These are phyloP conservation scores for Blera fallax DNA, from an alignment of 2,888 invertebrate species.

Conservation along the genomic window DNA sequence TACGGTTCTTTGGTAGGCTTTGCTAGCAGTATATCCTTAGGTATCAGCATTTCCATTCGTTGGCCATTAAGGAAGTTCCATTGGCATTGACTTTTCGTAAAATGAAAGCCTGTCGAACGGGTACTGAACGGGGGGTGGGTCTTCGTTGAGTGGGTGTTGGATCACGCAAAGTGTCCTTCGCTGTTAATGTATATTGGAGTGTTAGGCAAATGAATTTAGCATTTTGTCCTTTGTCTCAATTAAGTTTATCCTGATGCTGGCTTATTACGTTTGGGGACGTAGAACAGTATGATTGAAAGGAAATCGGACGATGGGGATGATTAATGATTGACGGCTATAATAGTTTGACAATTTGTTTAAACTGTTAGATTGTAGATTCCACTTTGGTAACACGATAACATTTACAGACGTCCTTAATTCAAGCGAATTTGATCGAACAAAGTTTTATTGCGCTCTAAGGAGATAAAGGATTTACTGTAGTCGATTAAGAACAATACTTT, in stretches of 20 bases:
- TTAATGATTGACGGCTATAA: conserved; percentile 1
- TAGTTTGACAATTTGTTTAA: conserved; percentile 19
- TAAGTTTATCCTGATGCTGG: conserved; percentile 17
- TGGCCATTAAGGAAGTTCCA: conserved; percentile 24
- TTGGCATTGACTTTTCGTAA: conserved; percentile 20
- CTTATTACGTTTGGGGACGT: conserved; percentile 12
- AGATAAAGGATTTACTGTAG: neutral
- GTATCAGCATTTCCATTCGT: conserved; percentile 17
- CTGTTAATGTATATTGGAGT: conserved; percentile 16
- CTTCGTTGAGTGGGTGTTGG: conserved; percentile 15
- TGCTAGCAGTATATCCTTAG: conserved; percentile 1
- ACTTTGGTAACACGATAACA: neutral
- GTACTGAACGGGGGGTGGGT: too few relatives aligned
- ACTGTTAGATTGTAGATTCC: neutral
- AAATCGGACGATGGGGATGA: neutral
- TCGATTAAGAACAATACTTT: too few relatives aligned
- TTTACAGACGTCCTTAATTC: neutral
- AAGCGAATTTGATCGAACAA: neutral
- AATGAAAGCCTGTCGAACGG: neutral
- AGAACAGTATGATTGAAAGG: neutral
- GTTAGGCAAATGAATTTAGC: conserved; percentile 36
- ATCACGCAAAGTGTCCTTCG: conserved; percentile 26
- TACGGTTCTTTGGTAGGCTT: conserved; percentile 8
- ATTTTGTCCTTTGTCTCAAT: conserved; percentile 48
- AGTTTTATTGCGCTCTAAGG: neutral